Conservation (phyloP, 2,888 invertebrate species). For the Noctua pronuba region DNA sequence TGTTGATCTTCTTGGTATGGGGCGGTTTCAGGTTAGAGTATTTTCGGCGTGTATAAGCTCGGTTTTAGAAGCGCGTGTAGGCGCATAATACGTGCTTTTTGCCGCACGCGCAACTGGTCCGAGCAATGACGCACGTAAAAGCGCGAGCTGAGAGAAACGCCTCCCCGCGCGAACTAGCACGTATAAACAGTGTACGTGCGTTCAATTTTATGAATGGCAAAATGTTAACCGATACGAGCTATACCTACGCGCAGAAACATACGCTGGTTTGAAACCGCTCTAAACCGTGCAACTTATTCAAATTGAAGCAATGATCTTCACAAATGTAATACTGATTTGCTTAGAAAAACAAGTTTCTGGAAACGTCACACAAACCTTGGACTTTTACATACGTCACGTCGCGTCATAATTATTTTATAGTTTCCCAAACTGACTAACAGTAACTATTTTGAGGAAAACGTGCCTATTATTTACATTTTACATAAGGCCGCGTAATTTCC, state of each 20-base stretch:
- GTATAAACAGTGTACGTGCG: not conserved
- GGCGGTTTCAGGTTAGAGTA: not conserved
- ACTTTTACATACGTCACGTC: constrained; percentile 17
- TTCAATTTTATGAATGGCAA: not conserved
- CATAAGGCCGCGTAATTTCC: constrained; percentile 29
- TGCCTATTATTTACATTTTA: constrained; percentile 24
- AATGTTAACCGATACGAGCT: not conserved
- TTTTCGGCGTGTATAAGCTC: not conserved
- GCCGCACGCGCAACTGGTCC: not conserved
- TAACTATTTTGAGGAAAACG: constrained; percentile 46
- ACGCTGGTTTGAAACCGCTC: not conserved
- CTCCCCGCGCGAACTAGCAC: not conserved
- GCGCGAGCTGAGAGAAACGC: not conserved
- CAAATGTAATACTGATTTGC: not conserved
- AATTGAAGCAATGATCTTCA: not conserved
- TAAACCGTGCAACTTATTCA: not conserved
- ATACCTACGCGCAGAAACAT: not conserved
- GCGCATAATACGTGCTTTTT: not conserved
- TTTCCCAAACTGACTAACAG: constrained; percentile 33
- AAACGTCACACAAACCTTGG: constrained; percentile 10
- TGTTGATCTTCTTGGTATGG: not conserved
- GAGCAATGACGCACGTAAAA: not conserved
- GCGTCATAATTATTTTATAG: not conserved
- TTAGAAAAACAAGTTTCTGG: not conserved
- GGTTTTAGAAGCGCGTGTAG: not conserved